Percentiles rank a stretch among this genome's conserved stretches.
Evolutionary conservation across 2,797 vertebrate species (phyloP).

Genomic region (Silurus aristotelis): DNA sequence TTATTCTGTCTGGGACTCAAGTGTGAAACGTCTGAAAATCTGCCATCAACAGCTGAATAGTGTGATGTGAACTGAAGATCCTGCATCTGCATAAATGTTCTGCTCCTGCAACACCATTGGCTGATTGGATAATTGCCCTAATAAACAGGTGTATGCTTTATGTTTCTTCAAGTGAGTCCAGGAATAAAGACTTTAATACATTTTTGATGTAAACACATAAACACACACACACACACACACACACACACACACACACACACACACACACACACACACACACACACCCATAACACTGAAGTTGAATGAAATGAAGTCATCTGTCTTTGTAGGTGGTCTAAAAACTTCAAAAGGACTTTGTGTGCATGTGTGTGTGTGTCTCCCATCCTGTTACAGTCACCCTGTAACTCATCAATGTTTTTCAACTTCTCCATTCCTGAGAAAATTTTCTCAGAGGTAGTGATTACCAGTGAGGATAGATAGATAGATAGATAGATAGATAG

Average conservation of each 20-base stretch:
- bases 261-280: slow-evolving; percentile 5
- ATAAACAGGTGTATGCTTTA: neutral
- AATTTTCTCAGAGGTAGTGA: neutral
- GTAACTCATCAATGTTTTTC: neutral
- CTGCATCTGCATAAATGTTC: too few relatives aligned
- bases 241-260: neutral
- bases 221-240: neutral
- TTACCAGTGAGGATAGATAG: too few relatives aligned
- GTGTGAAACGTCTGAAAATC: neutral
- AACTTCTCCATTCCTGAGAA: neutral
- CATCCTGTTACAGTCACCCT: neutral
- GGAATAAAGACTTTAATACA: neutral
- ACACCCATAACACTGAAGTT: neutral
- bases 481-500: too few relatives aligned
- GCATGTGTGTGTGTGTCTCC: neutral
- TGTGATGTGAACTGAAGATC: too few relatives aligned
- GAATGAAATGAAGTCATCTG: neutral
- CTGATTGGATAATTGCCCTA: neutral
- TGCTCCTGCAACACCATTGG: too few relatives aligned
- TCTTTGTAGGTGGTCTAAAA: slow-evolving; percentile 24
- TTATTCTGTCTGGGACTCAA: neutral
- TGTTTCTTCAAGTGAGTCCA: neutral
- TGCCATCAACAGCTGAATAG: too few relatives aligned
- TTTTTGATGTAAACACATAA: neutral
- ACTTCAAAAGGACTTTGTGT: slow-evolving; percentile 3